Conservation (phyloP, 92 coral and sea anemone species). For the Heteractis magnifica region DNA sequence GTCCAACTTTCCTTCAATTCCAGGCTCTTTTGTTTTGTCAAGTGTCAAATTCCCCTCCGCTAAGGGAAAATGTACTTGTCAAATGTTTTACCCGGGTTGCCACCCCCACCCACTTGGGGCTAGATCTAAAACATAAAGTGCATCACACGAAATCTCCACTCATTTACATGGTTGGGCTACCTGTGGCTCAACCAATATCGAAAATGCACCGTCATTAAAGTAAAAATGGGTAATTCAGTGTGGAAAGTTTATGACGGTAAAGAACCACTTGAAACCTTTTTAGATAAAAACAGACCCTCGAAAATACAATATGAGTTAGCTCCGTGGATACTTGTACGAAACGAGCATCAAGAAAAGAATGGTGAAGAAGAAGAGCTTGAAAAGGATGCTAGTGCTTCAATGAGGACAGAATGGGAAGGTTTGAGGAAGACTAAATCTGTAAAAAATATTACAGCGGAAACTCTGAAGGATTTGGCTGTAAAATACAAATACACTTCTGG, state of each 20-base stretch:
- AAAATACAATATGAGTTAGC: background rate
- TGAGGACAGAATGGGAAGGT: conserved; percentile 17
- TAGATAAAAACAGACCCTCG: background rate
- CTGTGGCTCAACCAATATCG: too few species aligned
- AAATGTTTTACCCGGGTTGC: too few species aligned
- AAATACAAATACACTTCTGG: conserved; percentile 28
- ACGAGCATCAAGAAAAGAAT: background rate
- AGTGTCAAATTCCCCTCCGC: too few species aligned
- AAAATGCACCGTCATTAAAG: too few species aligned
- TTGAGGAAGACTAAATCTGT: background rate
- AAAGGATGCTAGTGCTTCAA: background rate
- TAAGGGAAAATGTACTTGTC: too few species aligned
- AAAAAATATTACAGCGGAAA: background rate
- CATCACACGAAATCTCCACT: too few species aligned
- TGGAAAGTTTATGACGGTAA: background rate
- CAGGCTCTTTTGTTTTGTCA: too few species aligned
- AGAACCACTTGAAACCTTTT: background rate
- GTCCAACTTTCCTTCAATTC: too few species aligned
- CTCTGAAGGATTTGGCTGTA: conserved; percentile 19
- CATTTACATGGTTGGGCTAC: too few species aligned
- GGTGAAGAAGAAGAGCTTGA: background rate
- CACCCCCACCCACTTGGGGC: too few species aligned
- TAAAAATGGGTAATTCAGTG: background rate
- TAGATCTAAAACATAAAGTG: too few species aligned
- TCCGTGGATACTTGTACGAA: background rate